Evolutionary conservation across 2,888 invertebrate genomes (phyloP).

Genomic region (Caenorhabditis sinica): DNA sequence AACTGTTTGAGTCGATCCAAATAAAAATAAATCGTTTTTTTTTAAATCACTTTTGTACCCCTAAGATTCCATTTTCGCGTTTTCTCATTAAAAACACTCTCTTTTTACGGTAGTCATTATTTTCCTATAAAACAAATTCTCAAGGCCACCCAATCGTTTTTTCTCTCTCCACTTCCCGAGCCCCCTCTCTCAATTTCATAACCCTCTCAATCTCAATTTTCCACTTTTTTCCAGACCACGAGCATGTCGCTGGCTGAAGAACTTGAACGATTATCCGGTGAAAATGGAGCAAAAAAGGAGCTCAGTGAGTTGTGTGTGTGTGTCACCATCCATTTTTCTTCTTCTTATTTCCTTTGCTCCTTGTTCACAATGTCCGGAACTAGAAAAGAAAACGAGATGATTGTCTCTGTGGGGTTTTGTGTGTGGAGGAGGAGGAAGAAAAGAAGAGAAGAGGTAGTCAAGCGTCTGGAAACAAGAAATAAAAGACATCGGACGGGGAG

Average conservation of each 20-base stretch:
- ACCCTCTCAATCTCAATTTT: neutral
- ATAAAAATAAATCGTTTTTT: too few species aligned
- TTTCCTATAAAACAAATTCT: too few species aligned
- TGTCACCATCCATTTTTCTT: neutral
- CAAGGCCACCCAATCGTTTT: too few species aligned
- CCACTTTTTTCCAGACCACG: constrained; percentile 54
- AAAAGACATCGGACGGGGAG: neutral
- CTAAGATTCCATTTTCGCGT: too few species aligned
- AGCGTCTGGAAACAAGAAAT: constrained; percentile 53
- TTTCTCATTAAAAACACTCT: too few species aligned
- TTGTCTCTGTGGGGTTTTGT: constrained; percentile 12
- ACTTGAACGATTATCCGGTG: constrained; percentile 74
- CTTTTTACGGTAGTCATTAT: too few species aligned
- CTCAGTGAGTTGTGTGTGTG: constrained; percentile 75
- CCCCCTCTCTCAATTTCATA: neutral
- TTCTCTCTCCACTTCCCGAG: neutral
- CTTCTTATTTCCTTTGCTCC: neutral
- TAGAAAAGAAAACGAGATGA: constrained; percentile 31
- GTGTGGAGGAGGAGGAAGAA: neutral
- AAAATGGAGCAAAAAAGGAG: constrained; percentile 71
- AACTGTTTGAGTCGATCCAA: too few species aligned
- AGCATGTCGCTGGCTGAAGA: constrained; percentile 76
- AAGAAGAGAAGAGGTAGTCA: constrained; percentile 55
- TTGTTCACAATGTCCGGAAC: constrained; percentile 33
- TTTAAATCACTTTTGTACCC: too few species aligned